Conservation (phyloP, 2,797 vertebrate genomes). For the Pangasius sanitwongsei region DNA sequence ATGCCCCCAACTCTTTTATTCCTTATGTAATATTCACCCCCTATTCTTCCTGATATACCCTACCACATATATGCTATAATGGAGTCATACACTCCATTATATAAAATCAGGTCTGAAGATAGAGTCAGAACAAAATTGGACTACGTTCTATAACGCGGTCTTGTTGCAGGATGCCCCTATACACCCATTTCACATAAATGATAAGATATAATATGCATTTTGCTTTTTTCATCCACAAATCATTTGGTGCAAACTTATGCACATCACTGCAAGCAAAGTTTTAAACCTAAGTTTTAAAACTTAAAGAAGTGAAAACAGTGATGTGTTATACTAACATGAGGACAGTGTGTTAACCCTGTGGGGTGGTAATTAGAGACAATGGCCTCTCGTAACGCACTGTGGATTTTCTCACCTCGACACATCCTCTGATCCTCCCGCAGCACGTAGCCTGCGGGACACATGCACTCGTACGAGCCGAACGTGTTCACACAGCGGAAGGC, state of each 20-base stretch:
- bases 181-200: neutral
- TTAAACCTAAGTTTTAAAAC: neutral
- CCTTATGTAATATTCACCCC: neutral
- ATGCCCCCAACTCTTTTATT: neutral
- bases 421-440: slow-evolving; percentile 88
- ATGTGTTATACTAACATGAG: neutral
- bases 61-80: neutral
- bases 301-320: neutral
- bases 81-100: neutral
- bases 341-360: neutral
- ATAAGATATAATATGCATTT: neutral
- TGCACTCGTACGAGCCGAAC: slow-evolving; percentile 90
- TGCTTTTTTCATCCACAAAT: neutral
- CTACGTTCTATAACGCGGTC: neutral
- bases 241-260: neutral
- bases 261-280: neutral
- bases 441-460: slow-evolving; percentile 88
- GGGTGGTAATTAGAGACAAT: neutral
- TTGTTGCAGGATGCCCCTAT: neutral
- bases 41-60: neutral
- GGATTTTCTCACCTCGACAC: slow-evolving; percentile 84
- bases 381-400: neutral
- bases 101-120: neutral
- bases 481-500: slow-evolving; percentile 96
- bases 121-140: neutral